A percentile compares a stretch with the other conserved stretches of the same genome.
Evolutionary conservation across 2,797 vertebrate species (phyloP).

Genomic region (Macropus fuliginosus): DNA sequence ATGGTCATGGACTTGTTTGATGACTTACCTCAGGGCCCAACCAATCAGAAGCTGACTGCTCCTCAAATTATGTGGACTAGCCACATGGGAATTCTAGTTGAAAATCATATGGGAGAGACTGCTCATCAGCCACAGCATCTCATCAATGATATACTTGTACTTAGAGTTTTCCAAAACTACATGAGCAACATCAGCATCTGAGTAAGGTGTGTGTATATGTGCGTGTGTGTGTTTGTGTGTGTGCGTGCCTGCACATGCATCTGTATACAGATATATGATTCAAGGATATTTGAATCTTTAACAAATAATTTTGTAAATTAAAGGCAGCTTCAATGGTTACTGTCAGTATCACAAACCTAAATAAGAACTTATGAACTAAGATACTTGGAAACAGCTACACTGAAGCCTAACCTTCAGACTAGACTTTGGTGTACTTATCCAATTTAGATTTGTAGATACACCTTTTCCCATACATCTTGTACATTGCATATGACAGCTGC

Average conservation of each 20-base stretch:
- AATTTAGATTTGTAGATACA: background rate
- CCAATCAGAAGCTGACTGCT: background rate
- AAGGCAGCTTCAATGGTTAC: background rate
- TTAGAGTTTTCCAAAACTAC: background rate
- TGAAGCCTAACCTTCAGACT: conserved; percentile 9
- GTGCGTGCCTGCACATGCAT: background rate
- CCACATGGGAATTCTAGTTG: background rate
- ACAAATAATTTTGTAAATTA: background rate
- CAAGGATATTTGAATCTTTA: background rate
- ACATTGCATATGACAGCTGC: background rate
- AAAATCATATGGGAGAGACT: background rate
- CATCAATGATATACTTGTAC: background rate
- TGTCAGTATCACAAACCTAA: background rate
- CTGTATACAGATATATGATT: background rate
- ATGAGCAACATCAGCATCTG: background rate
- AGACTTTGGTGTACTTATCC: background rate
- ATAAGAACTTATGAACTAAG: background rate
- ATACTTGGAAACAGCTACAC: conserved; percentile 35
- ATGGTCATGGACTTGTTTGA: background rate
- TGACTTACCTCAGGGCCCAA: background rate
- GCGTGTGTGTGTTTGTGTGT: background rate
- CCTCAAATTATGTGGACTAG: background rate
- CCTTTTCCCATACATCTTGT: background rate
- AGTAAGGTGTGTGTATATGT: background rate
- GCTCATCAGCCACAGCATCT: background rate